Base-by-base conservation (phyloP, 1,140 invertebrate genomes). In the Drosophila sechellia region DNA sequence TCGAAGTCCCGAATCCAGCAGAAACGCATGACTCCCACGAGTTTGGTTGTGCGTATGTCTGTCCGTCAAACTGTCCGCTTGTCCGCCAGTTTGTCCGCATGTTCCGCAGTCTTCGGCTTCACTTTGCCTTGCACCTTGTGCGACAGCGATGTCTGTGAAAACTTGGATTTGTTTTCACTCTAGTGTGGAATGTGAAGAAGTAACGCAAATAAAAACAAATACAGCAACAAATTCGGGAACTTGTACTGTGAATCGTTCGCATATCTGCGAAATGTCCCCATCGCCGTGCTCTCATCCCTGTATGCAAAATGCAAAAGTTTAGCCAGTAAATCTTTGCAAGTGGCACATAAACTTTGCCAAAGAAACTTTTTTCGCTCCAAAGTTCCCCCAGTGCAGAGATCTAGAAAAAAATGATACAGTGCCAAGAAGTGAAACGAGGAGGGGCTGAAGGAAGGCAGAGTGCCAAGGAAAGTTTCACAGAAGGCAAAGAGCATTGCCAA, bases 271-370 rank as follows among this genome's bases (percentile, higher is more conserved):
- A 45, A 45, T 63, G 58, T 42, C 58, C 52, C 25, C 43, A 35
- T 42, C 52, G 43, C 49, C n/a, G 13, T 22, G 22, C 69, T 59
- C 34, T 71, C 34, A 48, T 57, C 34, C 65, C 56, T 77, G 81
- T 86, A 87, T 86, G 81, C 83, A 84, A 87, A 89, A 89, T 89
- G 84, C 69, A 80, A 89, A 89, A 90, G 77, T 89, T 89, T 84
- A 58, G 85, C 85, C 76, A 84, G 80, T 89, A 89, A 89, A 89
- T 90, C 80, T 89, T 89, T 89, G 80, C 85, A 89, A 84, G 85
- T 89, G 85, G 84, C 84, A 90, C 80, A 89, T 87, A 87, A 87
- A 87, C 85, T 87, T 87, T 89, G 70, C 70, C 81, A 86, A 87
- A 76, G 83, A 87, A 86, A 86, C 81, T 86, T 86, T 72, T 77